These are phyloP conservation scores for Magallana gigas DNA, from an alignment of 1,140 invertebrate species.

Conservation along the genomic window DNA sequence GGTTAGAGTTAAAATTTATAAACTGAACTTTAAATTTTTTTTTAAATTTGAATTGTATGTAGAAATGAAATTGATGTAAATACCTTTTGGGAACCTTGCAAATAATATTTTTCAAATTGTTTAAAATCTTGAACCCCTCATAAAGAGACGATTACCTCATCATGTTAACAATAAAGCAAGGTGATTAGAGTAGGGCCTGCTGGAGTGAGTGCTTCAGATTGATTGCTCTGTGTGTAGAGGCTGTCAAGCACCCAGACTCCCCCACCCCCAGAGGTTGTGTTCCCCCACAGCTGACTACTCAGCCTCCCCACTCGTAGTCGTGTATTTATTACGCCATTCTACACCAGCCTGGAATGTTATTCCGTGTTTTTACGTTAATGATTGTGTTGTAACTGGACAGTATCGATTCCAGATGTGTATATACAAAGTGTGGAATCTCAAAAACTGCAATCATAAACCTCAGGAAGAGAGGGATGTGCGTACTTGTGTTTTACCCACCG, in stretches of 20 bases:
- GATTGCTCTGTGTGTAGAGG: background rate
- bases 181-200: background rate
- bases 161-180: constrained; percentile 21
- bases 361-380: background rate
- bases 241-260: background rate
- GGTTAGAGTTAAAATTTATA: too few relatives aligned
- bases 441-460: background rate
- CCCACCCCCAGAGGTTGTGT: background rate
- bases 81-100: background rate
- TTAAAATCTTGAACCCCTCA: background rate
- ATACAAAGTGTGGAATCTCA: constrained; percentile 11
- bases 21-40: too few relatives aligned
- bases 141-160: background rate
- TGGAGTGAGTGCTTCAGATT: background rate
- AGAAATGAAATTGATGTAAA: background rate
- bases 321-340: constrained; percentile 26
- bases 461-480: too few relatives aligned
- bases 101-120: background rate
- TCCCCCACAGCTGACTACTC: background rate
- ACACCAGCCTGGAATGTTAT: background rate
- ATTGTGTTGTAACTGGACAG: constrained; percentile 6
- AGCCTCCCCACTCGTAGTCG: background rate
- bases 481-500: too few relatives aligned
- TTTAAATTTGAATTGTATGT: too few relatives aligned
- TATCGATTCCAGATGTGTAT: constrained; percentile 25